Base-by-base conservation (phyloP, 2,888 invertebrate genomes). In the Polydesmus complanatus region DNA sequence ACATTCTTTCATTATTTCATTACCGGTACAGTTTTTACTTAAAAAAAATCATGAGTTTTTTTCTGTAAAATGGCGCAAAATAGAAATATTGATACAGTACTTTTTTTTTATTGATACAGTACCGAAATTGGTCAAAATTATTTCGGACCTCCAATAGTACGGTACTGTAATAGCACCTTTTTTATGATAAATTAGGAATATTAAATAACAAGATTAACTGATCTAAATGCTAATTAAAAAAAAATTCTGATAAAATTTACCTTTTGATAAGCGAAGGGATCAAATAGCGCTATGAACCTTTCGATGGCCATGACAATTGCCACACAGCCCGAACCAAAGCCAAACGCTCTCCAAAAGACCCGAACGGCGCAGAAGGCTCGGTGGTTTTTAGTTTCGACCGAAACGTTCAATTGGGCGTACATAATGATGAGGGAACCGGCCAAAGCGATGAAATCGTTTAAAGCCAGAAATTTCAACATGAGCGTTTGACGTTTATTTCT, bases 281-380 rank as follows among this genome's bases (percentile, higher is more conserved):
- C 79, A 14, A 90, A 88, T 67, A 91, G 80, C 23, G 91, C 90
- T 70, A 90, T 78, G 83, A 86, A 91, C 66, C 91, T 78, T 74
- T 91, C 90, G 47, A 84, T 80, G 14, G 90, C 89, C 90, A 91
- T 91, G 61, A 89, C 85, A 70, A 88, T 83, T 23, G 90, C 88
- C 68, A 90, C 88, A 75, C 88, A 87, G 52, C 89, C 90, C 67
- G 89, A 88, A 69, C 88, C 88, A 62, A 90, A 79, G 56, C 90
- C 91, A 74, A 90, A 90, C 66, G 85, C 82, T 63, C 90, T 79
- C 75, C 88, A 82, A 59, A 86, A 76, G 3, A 90, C 86, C 66
- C 85, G 78, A 65, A 81, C 73, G 37, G 78, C 80, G 74, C 87
- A 87, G 71, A 80, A 80, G 68, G 75, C 74, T 8, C 76, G 75